These are phyloP conservation scores for Hydrozoanthus tunicans DNA, from an alignment of 64 coral and sea anemone genomes.

Conservation along the genomic window DNA sequence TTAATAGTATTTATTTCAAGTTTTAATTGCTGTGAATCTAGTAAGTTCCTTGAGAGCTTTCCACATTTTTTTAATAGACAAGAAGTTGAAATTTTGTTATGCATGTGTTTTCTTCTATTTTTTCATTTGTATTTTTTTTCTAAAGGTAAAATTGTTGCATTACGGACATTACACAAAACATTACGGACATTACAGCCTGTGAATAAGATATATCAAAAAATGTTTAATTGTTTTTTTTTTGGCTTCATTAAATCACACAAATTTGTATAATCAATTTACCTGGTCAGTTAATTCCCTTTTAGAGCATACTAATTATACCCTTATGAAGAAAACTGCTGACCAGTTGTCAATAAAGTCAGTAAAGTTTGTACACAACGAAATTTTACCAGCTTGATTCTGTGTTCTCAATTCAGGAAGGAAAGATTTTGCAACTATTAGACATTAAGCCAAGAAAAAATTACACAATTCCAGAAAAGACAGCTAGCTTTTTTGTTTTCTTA, in stretches of 20 bases:
- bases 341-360: neutral
- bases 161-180: neutral
- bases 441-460: neutral
- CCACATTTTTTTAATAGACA: constrained; percentile 2
- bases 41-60: neutral
- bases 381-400: too few relatives aligned
- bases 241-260: constrained; percentile 13
- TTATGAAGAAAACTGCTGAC: neutral
- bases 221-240: constrained; percentile 6
- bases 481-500: too few relatives aligned
- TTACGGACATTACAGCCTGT: constrained; percentile 60
- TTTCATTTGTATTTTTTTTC: neutral
- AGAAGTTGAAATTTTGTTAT: neutral
- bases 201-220: constrained; percentile 21
- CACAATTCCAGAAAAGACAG: neutral
- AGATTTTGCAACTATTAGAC: too few relatives aligned
- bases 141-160: constrained; percentile 33
- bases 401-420: too few relatives aligned
- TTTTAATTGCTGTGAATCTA: constrained; percentile 50
- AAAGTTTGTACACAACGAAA: too few relatives aligned
- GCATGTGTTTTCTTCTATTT: too few relatives aligned
- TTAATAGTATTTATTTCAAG: constrained; percentile 18
- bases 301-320: neutral
- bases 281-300: neutral
- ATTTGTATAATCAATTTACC: constrained; percentile 12